These are phyloP conservation scores for Drosophila takahashii DNA, from an alignment of 1,140 invertebrate genomes.

Conservation along the genomic window DNA sequence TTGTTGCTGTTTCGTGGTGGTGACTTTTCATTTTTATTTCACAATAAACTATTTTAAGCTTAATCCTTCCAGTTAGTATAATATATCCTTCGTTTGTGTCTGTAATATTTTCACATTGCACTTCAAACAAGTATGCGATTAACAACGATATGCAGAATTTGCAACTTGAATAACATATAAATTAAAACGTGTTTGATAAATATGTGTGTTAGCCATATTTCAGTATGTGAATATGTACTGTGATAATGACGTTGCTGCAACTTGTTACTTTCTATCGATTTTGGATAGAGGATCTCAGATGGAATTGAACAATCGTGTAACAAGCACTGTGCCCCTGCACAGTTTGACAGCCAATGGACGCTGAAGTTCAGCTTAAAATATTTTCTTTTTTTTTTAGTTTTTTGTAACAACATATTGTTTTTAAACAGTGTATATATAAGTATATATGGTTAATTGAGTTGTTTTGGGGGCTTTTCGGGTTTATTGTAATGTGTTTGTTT, in stretches of 20 bases:
- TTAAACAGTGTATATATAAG: conserved; percentile 37
- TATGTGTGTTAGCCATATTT: conserved; percentile 45
- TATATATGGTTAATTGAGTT: conserved; percentile 34
- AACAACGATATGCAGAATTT: conserved; percentile 79
- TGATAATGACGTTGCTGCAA: not conserved
- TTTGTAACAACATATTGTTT: conserved; percentile 20
- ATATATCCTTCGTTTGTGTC: conserved; percentile 28
- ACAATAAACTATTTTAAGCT: conserved; percentile 42
- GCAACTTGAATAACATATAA: conserved; percentile 70
- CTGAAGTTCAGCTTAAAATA: conserved; percentile 19
- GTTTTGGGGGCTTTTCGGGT: conserved; percentile 40
- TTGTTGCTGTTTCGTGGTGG: conserved; percentile 26
- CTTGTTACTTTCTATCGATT: not conserved
- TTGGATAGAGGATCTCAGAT: conserved; percentile 2
- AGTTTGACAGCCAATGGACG: conserved; percentile 29
- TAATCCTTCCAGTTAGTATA: conserved; percentile 22
- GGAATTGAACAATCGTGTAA: conserved; percentile 15
- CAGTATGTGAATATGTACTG: conserved; percentile 32
- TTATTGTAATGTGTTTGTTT: conserved; percentile 74
- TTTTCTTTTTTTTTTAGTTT: not conserved
- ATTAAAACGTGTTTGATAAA: conserved; percentile 49
- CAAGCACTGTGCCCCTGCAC: conserved; percentile 40
- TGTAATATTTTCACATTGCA: conserved; percentile 46
- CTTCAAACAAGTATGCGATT: conserved; percentile 44
- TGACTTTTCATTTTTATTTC: conserved; percentile 18